Evolutionary conservation across 2,113 vertebrate species (phyloP).

Genomic region (Jaculus jaculus): DNA sequence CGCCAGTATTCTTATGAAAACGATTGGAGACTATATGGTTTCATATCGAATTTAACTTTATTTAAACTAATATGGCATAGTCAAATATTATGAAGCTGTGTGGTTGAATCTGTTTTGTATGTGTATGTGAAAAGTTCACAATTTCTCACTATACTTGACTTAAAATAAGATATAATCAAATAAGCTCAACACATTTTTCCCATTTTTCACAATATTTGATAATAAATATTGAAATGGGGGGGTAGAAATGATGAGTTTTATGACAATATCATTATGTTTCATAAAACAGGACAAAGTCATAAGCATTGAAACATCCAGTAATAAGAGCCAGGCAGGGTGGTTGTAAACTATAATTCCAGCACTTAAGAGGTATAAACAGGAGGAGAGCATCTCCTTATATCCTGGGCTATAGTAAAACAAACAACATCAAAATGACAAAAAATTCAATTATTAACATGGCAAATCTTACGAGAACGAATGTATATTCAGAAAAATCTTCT

Average conservation of each 20-base stretch:
- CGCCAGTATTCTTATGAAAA: background rate
- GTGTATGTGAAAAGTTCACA: background rate
- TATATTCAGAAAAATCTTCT: background rate
- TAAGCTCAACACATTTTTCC: background rate
- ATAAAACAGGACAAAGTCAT: background rate
- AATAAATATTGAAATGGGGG: background rate
- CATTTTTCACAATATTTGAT: background rate
- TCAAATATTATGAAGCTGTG: background rate
- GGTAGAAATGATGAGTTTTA: background rate
- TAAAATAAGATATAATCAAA: constrained; percentile 10
- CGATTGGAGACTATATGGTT: background rate
- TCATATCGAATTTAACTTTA: background rate
- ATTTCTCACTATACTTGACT: constrained; percentile 1
- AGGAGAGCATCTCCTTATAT: no score
- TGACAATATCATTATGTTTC: background rate
- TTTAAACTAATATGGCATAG: background rate
- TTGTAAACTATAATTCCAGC: background rate
- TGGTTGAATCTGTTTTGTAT: background rate
- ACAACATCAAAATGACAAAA: background rate
- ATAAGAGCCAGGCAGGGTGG: no score
- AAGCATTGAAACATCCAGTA: background rate
- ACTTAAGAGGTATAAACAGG: no score
- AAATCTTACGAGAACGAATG: background rate
- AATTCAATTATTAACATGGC: background rate
- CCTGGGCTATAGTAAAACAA: background rate